Percentiles rank a stretch among this genome's conserved stretches.
Evolutionary conservation across 2,888 invertebrate species (phyloP).

Genomic region (Chirona hameri): DNA sequence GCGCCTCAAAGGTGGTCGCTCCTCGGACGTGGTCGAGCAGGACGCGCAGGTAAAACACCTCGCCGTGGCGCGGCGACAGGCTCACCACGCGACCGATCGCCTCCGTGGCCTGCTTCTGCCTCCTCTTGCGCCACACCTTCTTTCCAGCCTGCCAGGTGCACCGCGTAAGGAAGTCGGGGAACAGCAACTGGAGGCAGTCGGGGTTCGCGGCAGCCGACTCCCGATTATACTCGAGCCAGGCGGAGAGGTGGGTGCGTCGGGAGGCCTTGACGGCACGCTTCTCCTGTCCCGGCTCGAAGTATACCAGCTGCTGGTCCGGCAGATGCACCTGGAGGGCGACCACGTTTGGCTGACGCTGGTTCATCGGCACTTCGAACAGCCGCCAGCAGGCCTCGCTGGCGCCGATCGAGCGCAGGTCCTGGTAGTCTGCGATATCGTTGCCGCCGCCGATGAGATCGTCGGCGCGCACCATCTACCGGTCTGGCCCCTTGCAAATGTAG

Average conservation of each 20-base stretch:
- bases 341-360: neutral
- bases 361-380: neutral
- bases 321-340: no score
- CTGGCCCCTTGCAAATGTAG: neutral
- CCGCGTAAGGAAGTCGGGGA: neutral
- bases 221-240: no score
- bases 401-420: no score
- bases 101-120: no score
- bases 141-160: neutral
- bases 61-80: neutral
- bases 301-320: no score
- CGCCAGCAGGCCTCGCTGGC: neutral
- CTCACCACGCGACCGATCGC: no score
- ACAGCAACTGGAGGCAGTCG: neutral
- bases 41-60: slow-evolving; percentile 45
- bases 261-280: no score
- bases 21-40: slow-evolving; percentile 42
- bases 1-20: slow-evolving; percentile 41
- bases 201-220: neutral
- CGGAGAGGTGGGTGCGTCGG: no score
- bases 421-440: neutral
- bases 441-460: neutral
- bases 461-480: neutral
- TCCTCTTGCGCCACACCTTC: neutral
- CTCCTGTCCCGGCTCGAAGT: no score